These are phyloP conservation scores for Xylocampa areola DNA, from an alignment of 2,888 invertebrate genomes.

Conservation along the genomic window DNA sequence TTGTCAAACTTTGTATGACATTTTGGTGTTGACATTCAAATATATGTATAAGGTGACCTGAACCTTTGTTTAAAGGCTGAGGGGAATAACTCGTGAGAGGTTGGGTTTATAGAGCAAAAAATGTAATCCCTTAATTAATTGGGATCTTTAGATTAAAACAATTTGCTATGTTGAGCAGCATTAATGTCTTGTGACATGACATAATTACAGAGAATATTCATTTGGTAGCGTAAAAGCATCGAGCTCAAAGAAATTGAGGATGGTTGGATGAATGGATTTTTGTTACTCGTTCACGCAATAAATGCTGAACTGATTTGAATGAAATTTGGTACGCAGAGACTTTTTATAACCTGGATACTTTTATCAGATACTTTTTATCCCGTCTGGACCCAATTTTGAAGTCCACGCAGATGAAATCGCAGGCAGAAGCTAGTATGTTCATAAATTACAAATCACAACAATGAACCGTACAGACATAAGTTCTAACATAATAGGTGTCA, in stretches of 20 bases:
- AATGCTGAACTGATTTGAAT: no score
- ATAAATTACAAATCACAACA: conserved; percentile 26
- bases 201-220: conserved; percentile 23
- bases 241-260: no score
- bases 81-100: conserved; percentile 7
- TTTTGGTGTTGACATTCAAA: conserved; percentile 32
- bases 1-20: conserved; percentile 31
- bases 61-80: conserved; percentile 20
- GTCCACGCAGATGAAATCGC: no score
- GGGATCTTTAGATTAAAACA: conserved; percentile 3
- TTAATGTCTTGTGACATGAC: conserved; percentile 17
- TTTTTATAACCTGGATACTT: no score
- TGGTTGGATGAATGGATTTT: no score
- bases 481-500: conserved; percentile 37
- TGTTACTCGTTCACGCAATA: no score
- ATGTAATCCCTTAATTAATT: conserved; percentile 35
- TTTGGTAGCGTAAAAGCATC: conserved; percentile 7
- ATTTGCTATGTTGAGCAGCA: conserved; percentile 2
- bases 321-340: no score
- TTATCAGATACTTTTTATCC: no score
- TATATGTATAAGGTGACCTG: conserved; percentile 26
- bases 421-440: no score
- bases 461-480: conserved; percentile 21
- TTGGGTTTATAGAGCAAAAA: conserved; percentile 34
- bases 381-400: no score